Conservation (phyloP, 2,113 vertebrate species). For the Paramisgurnus dabryanus region DNA sequence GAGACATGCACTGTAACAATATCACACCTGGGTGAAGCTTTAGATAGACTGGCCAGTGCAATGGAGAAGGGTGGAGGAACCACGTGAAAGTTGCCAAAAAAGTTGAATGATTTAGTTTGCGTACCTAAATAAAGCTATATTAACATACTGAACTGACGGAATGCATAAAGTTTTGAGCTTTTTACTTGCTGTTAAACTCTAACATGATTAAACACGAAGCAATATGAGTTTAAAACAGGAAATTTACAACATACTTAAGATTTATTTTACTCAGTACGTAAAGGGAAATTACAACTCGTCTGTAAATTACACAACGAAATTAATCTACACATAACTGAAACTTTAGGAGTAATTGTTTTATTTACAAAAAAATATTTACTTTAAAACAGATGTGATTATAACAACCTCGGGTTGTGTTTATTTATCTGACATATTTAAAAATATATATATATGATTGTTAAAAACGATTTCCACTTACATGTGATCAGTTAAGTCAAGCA, state of each 20-base stretch:
- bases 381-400: no score
- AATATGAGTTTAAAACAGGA: no score
- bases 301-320: background rate
- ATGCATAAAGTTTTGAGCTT: no score
- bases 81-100: background rate
- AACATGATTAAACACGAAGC: no score
- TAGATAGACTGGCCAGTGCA: background rate
- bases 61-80: background rate
- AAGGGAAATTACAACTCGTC: background rate
- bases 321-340: background rate
- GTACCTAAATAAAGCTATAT: background rate
- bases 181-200: no score
- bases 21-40: background rate
- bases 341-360: background rate
- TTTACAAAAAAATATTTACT: background rate
- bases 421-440: background rate
- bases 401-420: background rate
- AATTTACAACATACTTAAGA: background rate
- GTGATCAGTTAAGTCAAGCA: background rate
- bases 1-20: background rate
- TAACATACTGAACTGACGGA: no score
- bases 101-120: background rate
- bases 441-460: background rate
- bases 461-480: slow-evolving; percentile 25
- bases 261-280: background rate